A percentile compares a stretch with the other conserved stretches of the same genome.
phyloP scores from a whole-genome alignment of 1,140 invertebrate species.

The Gonioctena quinquepunctata region DNA sequence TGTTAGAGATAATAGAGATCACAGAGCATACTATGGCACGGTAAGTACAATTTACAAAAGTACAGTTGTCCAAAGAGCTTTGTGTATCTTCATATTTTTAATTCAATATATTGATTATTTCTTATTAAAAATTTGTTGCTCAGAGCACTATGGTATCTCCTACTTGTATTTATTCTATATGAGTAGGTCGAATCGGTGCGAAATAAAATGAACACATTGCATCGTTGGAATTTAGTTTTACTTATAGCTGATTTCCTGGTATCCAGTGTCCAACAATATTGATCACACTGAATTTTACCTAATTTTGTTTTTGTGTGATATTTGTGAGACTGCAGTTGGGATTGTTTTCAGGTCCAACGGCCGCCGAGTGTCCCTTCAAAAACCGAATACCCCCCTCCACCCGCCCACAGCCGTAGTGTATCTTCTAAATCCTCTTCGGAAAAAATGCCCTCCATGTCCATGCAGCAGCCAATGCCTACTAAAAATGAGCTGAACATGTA shows the following conservation, averaged over 20 bases:
- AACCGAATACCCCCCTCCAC: slow-evolving; percentile 64
- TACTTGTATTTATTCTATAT: background rate
- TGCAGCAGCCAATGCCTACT: slow-evolving; percentile 53
- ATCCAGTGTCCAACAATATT: background rate
- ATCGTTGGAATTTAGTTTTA: background rate
- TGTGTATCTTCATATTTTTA: background rate
- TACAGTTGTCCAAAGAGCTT: background rate
- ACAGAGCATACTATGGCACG: slow-evolving; percentile 13
- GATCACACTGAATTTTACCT: background rate
- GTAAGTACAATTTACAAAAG: slow-evolving; percentile 1
- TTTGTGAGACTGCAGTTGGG: background rate
- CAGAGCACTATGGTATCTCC: background rate
- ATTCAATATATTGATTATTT: too few relatives aligned
- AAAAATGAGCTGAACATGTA: slow-evolving; percentile 76
- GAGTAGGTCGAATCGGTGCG: slow-evolving; percentile 8
- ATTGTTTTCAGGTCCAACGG: slow-evolving; percentile 27
- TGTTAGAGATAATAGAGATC: slow-evolving; percentile 18
- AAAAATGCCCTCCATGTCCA: slow-evolving; percentile 55
- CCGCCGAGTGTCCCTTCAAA: slow-evolving; percentile 55
- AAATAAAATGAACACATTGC: background rate
- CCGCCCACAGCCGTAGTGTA: slow-evolving; percentile 61
- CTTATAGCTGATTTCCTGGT: background rate
- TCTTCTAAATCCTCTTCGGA: slow-evolving; percentile 58
- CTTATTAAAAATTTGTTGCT: background rate
- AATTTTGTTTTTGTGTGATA: background rate